phyloP scores from a whole-genome alignment of 2,113 vertebrate genomes.

The Patagioenas fasciata region DNA sequence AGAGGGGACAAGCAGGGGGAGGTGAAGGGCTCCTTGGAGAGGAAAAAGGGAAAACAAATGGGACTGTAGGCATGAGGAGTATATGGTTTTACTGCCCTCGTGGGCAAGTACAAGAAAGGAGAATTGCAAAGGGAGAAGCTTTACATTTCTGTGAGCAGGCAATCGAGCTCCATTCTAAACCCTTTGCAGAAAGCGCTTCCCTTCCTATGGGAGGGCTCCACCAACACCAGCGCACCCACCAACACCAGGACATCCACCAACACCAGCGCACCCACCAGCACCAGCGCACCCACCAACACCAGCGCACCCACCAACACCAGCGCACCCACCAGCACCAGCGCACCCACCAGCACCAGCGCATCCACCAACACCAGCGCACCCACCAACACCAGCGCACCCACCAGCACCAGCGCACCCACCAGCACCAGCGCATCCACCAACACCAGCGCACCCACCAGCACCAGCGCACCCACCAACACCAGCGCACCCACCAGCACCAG shows the following conservation, averaged over 20 bases:
- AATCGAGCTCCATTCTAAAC: conserved; percentile 9
- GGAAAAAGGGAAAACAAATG: conserved; percentile 40
- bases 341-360: no score
- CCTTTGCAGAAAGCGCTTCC: not conserved
- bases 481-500: no score
- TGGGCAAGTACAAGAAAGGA: conserved; percentile 56
- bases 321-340: no score
- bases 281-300: no score
- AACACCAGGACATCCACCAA: no score
- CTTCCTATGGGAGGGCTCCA: not conserved
- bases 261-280: no score
- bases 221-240: no score
- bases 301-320: no score
- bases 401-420: not conserved
- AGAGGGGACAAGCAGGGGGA: not conserved
- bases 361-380: not conserved
- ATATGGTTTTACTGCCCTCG: conserved; percentile 66
- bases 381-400: not conserved
- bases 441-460: no score
- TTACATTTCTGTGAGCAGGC: conserved; percentile 49
- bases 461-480: no score
- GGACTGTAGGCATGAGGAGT: conserved; percentile 24
- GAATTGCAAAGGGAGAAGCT: conserved; percentile 38
- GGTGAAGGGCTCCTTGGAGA: conserved; percentile 40
- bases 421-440: no score